Base-by-base conservation (phyloP, 2,888 invertebrate species). In the Pheosia tremula region DNA sequence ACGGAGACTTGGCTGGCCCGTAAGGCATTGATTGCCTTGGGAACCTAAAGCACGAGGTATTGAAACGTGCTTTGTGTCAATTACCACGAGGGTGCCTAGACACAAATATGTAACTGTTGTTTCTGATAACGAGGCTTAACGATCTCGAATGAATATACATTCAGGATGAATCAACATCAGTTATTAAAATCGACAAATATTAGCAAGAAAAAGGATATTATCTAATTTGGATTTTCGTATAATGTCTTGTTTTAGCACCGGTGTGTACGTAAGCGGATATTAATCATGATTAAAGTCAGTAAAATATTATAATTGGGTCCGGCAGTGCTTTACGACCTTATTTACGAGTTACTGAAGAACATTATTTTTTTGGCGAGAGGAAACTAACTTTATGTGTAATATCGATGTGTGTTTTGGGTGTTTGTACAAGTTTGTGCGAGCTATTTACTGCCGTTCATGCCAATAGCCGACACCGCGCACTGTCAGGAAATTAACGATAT, bases 251-350 rank as follows among this genome's bases (percentile, higher is more conserved):
- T 78, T 77, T 75, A 78, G 69, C 70, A 70, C 72, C 65, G 67
- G 74, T 72, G 69, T 61, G 65, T 74, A 66, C 67, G 68, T 74
- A 77, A 80, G 77, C 74, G 77, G 76, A 80, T 82, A 89, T 90
- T 86, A 84, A 86, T 90, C 87, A 85, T 79, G 83, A 88, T 87
- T 86, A 85, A 86, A 84, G 85, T 84, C 85, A 85, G 80, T 76
- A 74, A 83, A 85, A 84, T 79, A 81, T 85, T 84, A 87, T 91
- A 89, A 91, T 91, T 89, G 87, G 82, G 79, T 72, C 81, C 82
- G 83, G 81, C 81, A 77, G 75, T 83, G 81, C 79, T 89, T 90
- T 88, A 88, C 81, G 85, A 82, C 77, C 73, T 81, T 84, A 89
- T 91, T 91, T 88, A 89, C 82, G 85, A 86, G 81, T 82, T 86